phyloP scores from a whole-genome alignment of 2,113 vertebrate genomes.

The Gallinago paraguaiae region DNA sequence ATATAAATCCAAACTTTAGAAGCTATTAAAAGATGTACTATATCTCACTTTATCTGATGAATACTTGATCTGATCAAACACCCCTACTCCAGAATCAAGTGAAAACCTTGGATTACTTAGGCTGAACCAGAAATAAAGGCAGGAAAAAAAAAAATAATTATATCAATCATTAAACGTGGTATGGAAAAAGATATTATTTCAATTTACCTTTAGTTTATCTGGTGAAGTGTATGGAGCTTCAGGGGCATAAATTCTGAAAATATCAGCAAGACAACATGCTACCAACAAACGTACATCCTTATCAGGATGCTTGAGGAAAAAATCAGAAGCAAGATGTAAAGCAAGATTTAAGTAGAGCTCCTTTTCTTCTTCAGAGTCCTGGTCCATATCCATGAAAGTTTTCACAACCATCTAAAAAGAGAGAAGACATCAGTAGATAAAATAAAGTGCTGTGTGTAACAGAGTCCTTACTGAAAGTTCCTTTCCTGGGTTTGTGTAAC shows the following conservation, averaged over 20 bases:
- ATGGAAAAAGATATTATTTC: background rate
- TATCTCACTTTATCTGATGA: background rate
- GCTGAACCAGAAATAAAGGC: background rate
- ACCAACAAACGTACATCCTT: slow-evolving; percentile 97
- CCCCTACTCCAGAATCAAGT: background rate
- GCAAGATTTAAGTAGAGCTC: slow-evolving; percentile 96
- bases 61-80: background rate
- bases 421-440: background rate
- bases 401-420: slow-evolving; percentile 95
- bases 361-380: slow-evolving; percentile 99
- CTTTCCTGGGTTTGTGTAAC: background rate
- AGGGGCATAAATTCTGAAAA: slow-evolving; percentile 98
- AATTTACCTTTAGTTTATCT: slow-evolving; percentile 93
- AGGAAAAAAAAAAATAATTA: background rate
- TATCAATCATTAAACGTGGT: background rate
- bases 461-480: background rate
- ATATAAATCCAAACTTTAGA: background rate
- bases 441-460: background rate
- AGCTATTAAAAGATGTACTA: background rate
- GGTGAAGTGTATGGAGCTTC: slow-evolving; percentile 98
- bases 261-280: slow-evolving; percentile 97
- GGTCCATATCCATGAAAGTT: slow-evolving; percentile 99
- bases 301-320: slow-evolving; percentile 98
- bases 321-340: slow-evolving; percentile 96
- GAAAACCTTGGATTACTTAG: background rate